These are phyloP conservation scores for Erebia epiphron DNA, from an alignment of 2,888 invertebrate genomes.

Conservation along the genomic window DNA sequence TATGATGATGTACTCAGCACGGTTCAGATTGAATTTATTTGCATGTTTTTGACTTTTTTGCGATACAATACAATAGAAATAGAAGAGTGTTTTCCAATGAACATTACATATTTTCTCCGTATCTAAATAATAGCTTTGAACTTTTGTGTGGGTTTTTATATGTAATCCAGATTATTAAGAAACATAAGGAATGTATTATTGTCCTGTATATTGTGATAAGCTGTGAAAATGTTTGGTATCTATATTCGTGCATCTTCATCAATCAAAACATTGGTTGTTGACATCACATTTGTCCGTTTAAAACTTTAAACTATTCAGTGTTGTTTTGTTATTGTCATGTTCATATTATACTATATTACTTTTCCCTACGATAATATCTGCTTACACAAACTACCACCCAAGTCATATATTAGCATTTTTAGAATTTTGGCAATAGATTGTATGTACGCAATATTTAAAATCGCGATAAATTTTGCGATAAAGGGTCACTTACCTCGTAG, in stretches of 20 bases:
- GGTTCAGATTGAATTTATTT: conserved; percentile 28
- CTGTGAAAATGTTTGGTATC: conserved; percentile 11
- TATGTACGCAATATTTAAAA: conserved; percentile 23
- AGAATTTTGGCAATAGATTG: conserved; percentile 25
- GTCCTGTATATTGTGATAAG: background rate
- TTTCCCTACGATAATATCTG: conserved; percentile 5
- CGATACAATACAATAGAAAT: background rate
- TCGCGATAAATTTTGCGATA: conserved; percentile 8
- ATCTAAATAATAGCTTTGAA: conserved; percentile 16
- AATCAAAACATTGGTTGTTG: background rate
- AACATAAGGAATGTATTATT: background rate
- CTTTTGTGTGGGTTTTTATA: conserved; percentile 10
- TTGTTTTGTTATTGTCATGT: background rate
- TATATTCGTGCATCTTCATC: conserved; percentile 9
- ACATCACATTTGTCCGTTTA: conserved; percentile 19
- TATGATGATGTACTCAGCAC: conserved; percentile 26
- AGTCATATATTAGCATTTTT: conserved; percentile 20
- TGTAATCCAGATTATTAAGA: background rate
- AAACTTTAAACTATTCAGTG: background rate
- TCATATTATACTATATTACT: background rate
- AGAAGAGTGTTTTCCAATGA: conserved; percentile 21
- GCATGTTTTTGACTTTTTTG: conserved; percentile 34
- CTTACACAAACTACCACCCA: conserved; percentile 32
- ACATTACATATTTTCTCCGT: conserved; percentile 11
- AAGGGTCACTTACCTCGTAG: background rate